Evolutionary conservation across 2,888 invertebrate genomes (phyloP).

Genomic region (Emmelina monodactyla): DNA sequence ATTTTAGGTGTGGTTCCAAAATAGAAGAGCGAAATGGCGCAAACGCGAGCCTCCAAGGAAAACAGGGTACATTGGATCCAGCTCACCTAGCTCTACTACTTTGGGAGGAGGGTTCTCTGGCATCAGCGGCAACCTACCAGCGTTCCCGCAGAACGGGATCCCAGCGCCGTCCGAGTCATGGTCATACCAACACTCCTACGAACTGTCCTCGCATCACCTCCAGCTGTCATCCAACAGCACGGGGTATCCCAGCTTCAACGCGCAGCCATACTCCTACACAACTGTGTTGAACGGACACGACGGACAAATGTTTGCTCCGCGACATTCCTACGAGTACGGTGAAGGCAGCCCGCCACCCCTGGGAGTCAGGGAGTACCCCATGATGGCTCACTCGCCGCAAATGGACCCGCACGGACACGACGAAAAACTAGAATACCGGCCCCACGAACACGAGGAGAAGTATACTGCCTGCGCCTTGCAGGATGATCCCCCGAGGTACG

Average conservation of each 20-base stretch:
- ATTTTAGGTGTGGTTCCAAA: constrained; percentile 82
- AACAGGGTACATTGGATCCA: constrained; percentile 79
- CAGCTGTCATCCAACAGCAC: constrained; percentile 73
- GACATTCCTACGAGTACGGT: constrained; percentile 68
- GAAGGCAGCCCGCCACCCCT: constrained; percentile 71
- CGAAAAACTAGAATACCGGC: constrained; percentile 50
- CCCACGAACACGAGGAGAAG: constrained; percentile 55
- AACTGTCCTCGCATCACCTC: constrained; percentile 77
- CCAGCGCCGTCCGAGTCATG: constrained; percentile 79
- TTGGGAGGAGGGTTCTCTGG: constrained; percentile 69
- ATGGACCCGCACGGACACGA: constrained; percentile 64
- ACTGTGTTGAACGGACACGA: constrained; percentile 78
- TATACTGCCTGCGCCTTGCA: constrained; percentile 55
- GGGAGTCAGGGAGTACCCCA: constrained; percentile 70
- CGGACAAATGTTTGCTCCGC: constrained; percentile 73
- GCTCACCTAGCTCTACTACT: constrained; percentile 72
- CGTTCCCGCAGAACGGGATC: constrained; percentile 68
- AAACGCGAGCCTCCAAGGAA: constrained; percentile 93
- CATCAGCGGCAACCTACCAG: constrained; percentile 51
- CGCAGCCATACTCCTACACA: constrained; percentile 70
- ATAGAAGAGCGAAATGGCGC: constrained; percentile 92
- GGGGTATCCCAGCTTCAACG: constrained; percentile 72
- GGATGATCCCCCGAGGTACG: constrained; percentile 64
- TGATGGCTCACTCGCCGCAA: constrained; percentile 70
- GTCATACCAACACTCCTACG: constrained; percentile 82